These are phyloP conservation scores for Leptonema lineaticorne DNA, from an alignment of 1,140 invertebrate species.

Conservation along the genomic window DNA sequence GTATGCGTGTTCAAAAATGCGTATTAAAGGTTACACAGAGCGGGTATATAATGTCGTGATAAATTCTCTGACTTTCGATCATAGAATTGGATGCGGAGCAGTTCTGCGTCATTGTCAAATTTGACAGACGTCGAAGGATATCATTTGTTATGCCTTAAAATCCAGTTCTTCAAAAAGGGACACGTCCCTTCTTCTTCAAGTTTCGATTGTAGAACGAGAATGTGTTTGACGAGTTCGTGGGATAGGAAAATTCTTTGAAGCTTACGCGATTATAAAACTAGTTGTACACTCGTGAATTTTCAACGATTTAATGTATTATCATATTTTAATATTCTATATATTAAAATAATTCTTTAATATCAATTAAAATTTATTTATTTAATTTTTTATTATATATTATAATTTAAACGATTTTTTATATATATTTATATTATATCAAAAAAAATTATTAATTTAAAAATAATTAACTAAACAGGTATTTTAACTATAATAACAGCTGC, in stretches of 20 bases:
- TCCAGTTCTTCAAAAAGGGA: slow-evolving; percentile 8
- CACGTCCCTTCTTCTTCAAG: slow-evolving; percentile 13
- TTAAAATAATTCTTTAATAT: too few relatives aligned
- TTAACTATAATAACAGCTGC: too few relatives aligned
- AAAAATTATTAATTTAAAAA: too few relatives aligned
- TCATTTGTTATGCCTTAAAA: slow-evolving; percentile 39
- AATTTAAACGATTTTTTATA: too few relatives aligned
- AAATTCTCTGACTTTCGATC: slow-evolving; percentile 28
- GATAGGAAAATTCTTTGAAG: slow-evolving; percentile 36
- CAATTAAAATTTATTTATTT: too few relatives aligned
- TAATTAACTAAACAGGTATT: too few relatives aligned
- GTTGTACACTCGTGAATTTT: neutral
- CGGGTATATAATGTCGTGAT: slow-evolving; percentile 6
- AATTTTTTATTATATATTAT: too few relatives aligned
- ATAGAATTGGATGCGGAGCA: slow-evolving; percentile 20
- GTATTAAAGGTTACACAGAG: neutral
- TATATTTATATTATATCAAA: too few relatives aligned
- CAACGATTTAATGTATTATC: too few relatives aligned
- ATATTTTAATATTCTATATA: too few relatives aligned
- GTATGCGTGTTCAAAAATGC: neutral
- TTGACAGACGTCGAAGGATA: slow-evolving; percentile 41
- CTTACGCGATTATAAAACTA: slow-evolving; percentile 5
- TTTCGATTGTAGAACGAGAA: slow-evolving; percentile 12
- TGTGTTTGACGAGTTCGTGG: slow-evolving; percentile 30
- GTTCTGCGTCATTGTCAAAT: slow-evolving; percentile 32